Evolutionary conservation across 2,797 vertebrate species (phyloP).

Genomic region (Potorous gilbertii): DNA sequence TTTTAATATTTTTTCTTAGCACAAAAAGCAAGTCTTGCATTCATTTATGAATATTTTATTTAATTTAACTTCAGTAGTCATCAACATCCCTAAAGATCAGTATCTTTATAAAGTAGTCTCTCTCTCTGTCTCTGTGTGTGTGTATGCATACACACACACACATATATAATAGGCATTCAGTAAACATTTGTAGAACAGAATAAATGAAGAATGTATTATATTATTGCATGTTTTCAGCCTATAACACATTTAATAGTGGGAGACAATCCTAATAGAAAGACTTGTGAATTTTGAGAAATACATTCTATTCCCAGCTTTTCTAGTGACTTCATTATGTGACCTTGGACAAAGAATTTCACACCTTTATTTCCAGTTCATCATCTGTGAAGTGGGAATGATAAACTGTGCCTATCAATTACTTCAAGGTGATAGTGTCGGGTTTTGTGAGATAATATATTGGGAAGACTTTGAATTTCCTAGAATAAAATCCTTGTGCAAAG

Average conservation of each 20-base stretch:
- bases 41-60: constrained; percentile 28
- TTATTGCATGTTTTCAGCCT: neutral
- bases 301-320: constrained; percentile 35
- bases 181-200: neutral
- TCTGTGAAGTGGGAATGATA: constrained; percentile 49
- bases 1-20: constrained; percentile 42
- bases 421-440: constrained; percentile 32
- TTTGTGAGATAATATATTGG: constrained; percentile 15
- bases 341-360: constrained; percentile 20
- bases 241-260: constrained; percentile 10
- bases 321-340: neutral
- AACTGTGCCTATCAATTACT: neutral
- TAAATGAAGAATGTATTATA: neutral
- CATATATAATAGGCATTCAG: neutral
- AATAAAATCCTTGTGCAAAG: constrained; percentile 39
- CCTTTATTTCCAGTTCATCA: constrained; percentile 23
- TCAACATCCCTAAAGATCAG: constrained; percentile 14
- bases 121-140: neutral
- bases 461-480: constrained; percentile 43
- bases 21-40: constrained; percentile 38
- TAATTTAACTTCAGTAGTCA: neutral
- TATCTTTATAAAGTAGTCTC: neutral
- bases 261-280: neutral
- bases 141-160: too few relatives aligned
- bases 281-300: constrained; percentile 5